Evolutionary conservation across 2,797 vertebrate species (phyloP).

Genomic region (Pristis pectinata): DNA sequence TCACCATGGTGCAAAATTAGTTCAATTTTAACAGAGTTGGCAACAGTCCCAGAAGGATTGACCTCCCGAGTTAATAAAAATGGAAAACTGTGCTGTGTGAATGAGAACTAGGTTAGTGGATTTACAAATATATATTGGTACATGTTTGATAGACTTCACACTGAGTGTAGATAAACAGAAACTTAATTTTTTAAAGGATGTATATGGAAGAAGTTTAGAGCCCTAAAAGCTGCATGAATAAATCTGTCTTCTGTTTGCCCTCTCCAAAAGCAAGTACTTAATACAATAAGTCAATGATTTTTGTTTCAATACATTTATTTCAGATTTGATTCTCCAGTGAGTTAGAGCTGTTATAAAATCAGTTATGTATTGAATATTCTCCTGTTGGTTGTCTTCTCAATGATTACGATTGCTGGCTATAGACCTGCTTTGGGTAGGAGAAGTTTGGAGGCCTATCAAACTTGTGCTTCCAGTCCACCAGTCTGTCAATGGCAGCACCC

Average conservation of each 20-base stretch:
- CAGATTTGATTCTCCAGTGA: background rate
- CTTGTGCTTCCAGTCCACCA: background rate
- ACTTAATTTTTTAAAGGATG: background rate
- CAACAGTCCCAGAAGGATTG: slow-evolving; percentile 3
- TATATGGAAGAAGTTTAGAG: background rate
- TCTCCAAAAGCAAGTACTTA: background rate
- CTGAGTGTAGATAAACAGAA: background rate
- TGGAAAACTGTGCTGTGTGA: background rate
- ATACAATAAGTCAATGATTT: background rate
- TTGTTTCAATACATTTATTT: background rate
- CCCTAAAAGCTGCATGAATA: background rate
- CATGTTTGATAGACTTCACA: background rate
- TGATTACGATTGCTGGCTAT: background rate
- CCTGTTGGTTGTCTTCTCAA: background rate
- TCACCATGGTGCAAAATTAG: background rate
- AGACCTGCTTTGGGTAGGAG: background rate
- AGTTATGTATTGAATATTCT: background rate
- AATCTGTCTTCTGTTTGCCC: background rate
- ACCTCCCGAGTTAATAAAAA: slow-evolving; percentile 17
- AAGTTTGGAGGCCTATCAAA: background rate
- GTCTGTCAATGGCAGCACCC: background rate
- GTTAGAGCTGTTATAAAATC: background rate
- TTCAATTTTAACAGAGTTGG: background rate
- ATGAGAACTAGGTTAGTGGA: slow-evolving; percentile 4
- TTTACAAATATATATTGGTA: background rate